These are phyloP conservation scores for Tricholauxania praeusta DNA, from an alignment of 2,888 invertebrate species.

Conservation along the genomic window DNA sequence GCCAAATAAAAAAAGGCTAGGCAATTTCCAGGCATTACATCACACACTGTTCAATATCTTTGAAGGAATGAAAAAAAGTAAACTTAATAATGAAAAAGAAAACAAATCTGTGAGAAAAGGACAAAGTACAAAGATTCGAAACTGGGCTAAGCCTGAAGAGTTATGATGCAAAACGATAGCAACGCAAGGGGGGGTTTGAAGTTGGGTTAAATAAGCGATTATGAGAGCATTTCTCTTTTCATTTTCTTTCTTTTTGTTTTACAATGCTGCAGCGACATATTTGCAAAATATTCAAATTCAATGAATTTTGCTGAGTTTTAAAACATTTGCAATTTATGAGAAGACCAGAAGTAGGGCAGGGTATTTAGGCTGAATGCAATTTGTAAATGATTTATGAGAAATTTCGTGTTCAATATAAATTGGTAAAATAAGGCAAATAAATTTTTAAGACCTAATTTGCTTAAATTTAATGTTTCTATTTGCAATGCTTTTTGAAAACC, in stretches of 20 bases:
- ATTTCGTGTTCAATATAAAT: no score
- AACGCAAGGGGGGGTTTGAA: neutral
- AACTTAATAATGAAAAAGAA: no score
- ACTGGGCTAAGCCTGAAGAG: slow-evolving; percentile 22
- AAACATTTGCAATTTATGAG: slow-evolving; percentile 21
- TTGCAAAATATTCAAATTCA: slow-evolving; percentile 13
- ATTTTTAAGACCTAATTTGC: no score
- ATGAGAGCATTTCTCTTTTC: slow-evolving; percentile 10
- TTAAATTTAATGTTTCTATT: no score
- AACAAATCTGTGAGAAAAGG: neutral
- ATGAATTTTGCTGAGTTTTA: slow-evolving; percentile 25
- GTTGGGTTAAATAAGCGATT: slow-evolving; percentile 30
- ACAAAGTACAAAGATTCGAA: neutral
- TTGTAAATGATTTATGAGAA: no score
- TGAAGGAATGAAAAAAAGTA: no score
- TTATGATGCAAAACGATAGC: neutral
- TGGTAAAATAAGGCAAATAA: no score
- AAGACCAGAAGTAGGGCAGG: neutral
- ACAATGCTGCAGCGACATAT: slow-evolving; percentile 1
- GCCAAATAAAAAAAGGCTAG: no score
- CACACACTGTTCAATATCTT: no score
- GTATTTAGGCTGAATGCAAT: no score
- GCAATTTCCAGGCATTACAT: no score
- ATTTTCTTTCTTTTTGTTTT: neutral
- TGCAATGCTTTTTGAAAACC: no score